Conservation (phyloP, 2,113 vertebrate genomes). For the Laterallus jamaicensis region DNA sequence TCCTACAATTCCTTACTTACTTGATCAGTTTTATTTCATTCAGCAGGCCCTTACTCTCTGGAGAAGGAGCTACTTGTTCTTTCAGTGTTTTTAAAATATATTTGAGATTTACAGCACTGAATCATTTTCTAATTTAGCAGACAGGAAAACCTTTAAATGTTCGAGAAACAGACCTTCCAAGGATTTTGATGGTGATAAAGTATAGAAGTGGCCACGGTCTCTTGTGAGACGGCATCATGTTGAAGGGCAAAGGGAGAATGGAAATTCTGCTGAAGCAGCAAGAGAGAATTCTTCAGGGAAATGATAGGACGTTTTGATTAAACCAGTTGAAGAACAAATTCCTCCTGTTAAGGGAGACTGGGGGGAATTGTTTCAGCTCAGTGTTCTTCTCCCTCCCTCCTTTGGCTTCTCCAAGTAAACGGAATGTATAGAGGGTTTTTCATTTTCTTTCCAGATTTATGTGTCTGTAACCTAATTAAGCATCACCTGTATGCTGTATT, state of each 20-base stretch:
- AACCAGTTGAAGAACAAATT: conserved; percentile 9
- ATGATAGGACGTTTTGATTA: conserved; percentile 38
- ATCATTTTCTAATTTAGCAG: conserved; percentile 22
- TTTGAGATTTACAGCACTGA: neutral
- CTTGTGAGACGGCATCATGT: neutral
- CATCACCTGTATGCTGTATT: neutral
- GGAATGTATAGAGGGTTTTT: neutral
- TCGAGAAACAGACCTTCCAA: neutral
- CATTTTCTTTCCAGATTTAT: neutral
- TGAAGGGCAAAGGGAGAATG: conserved; percentile 47
- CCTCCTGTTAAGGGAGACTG: neutral
- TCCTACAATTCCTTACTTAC: neutral
- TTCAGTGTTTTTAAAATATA: neutral
- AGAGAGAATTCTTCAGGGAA: conserved; percentile 15
- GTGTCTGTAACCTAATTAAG: neutral
- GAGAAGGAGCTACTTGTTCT: neutral
- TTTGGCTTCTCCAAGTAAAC: neutral
- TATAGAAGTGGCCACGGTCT: neutral
- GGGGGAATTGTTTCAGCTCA: neutral
- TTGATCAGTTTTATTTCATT: neutral
- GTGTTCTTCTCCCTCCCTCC: neutral
- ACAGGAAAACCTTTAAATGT: neutral
- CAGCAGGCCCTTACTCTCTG: neutral
- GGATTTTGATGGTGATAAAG: conserved; percentile 26
- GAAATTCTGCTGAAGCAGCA: conserved; percentile 50